Evolutionary conservation across 1,140 invertebrate species (phyloP), one percentile per base, ranked within the genome.

Genomic region (Steinernema feltiae): DNA sequence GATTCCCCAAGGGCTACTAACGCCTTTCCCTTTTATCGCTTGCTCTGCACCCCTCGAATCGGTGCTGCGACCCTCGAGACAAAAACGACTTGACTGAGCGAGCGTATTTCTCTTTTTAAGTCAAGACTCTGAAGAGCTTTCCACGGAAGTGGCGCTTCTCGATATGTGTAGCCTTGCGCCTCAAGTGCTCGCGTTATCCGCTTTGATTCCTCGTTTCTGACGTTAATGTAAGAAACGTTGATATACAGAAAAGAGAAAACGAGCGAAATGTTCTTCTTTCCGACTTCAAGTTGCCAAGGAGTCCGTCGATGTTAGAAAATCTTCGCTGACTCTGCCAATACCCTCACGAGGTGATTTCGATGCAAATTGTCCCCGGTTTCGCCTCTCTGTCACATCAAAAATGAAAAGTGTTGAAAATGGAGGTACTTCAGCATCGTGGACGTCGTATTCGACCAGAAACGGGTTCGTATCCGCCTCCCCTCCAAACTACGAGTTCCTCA

Each of bases 331-430:
- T n/a, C n/a, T n/a, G n/a, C n/a, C n/a, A n/a, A n/a, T n/a, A 41
- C 35, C 35, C 35, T 41, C 7, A 41, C 35, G 7, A 41, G 35
- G 7, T 41, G 18, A 18, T 18, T 41, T 41, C 35, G 18, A 41
- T 41, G 35, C 35, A 41, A 41, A 41, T 41, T 41, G 35, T 41
- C 35, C 35, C 18, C 35, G 35, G 18, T 7, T 41, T 41, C 35
- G 7, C 7, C 7, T 7, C 35, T 7, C 18, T 41, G 53, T 63
- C 3, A 3, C 24, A 3, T 21, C 53, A 3, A 63, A 63, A 63
- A 63, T 63, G 53, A 63, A 63, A 63, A 17, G 12, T 27, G 53
- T 63, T 63, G 53, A 63, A 21, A 63, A 63, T 21, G 53, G 53
- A 7, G 53, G 53, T 21, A 63, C 53, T 27, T 63, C 53, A 21